phyloP scores from a whole-genome alignment of 2,113 vertebrate species.

The Callospermophilus lateralis region DNA sequence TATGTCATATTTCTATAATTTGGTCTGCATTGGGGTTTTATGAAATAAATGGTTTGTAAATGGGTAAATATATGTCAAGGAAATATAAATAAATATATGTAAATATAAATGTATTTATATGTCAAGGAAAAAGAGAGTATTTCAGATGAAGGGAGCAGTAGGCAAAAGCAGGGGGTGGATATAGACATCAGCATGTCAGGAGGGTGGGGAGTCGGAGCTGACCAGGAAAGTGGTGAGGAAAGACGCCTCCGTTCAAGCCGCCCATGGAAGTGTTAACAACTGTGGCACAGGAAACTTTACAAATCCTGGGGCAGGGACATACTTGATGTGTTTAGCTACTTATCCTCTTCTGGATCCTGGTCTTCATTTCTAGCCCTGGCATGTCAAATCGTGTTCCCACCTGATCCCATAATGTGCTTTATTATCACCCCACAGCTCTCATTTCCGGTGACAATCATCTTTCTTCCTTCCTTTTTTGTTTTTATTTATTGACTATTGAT shows the following conservation, averaged over 20 bases:
- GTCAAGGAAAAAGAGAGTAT: not conserved
- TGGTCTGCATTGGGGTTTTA: not conserved
- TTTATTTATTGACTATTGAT: too few species aligned
- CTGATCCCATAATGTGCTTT: not conserved
- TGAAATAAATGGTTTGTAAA: not conserved
- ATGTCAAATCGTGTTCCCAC: not conserved
- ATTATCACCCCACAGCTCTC: not conserved
- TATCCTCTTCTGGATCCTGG: not conserved
- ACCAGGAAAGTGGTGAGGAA: not conserved
- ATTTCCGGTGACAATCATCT: not conserved
- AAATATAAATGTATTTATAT: too few species aligned
- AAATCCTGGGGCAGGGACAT: not conserved
- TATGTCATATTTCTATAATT: not conserved
- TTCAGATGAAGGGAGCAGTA: not conserved
- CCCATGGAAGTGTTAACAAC: not conserved
- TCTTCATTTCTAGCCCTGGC: not conserved
- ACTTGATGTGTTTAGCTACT: slow-evolving; percentile 1
- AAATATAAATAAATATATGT: too few species aligned
- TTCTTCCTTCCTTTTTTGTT: not conserved
- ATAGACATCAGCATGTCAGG: not conserved
- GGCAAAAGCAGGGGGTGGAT: not conserved
- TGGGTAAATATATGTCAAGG: not conserved
- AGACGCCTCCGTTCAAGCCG: not conserved
- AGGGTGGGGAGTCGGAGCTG: not conserved
- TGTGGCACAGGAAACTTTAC: not conserved